These are phyloP conservation scores for Pteruthius melanotis DNA, from an alignment of 2,113 vertebrate genomes.

Conservation along the genomic window DNA sequence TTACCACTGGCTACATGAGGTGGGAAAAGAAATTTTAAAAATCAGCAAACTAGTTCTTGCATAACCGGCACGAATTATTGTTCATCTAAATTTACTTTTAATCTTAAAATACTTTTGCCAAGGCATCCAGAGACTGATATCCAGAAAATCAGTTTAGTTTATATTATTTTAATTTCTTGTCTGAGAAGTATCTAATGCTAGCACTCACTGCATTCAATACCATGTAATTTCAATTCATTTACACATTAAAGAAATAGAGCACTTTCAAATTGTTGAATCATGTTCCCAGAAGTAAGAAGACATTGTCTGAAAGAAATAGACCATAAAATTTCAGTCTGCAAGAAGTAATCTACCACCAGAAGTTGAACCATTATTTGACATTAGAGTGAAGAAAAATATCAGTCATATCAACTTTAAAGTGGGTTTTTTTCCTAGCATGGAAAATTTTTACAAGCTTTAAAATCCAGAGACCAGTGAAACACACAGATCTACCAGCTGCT, in stretches of 20 bases:
- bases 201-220: neutral
- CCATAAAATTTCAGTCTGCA: neutral
- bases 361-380: neutral
- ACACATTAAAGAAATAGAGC: neutral
- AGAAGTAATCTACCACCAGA: neutral
- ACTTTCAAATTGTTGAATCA: neutral
- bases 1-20: neutral
- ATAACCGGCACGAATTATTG: neutral
- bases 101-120: neutral
- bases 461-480: neutral
- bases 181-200: neutral
- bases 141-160: neutral
- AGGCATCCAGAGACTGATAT: neutral
- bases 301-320: neutral
- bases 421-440: neutral
- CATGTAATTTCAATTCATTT: neutral
- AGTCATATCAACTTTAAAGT: neutral
- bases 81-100: neutral
- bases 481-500: neutral
- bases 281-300: neutral
- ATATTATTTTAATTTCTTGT: neutral
- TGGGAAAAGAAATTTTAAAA: neutral
- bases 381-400: neutral
- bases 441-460: neutral
- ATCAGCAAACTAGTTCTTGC: neutral